phyloP scores from a whole-genome alignment of 2,888 invertebrate species.

The Pecten maximus region DNA sequence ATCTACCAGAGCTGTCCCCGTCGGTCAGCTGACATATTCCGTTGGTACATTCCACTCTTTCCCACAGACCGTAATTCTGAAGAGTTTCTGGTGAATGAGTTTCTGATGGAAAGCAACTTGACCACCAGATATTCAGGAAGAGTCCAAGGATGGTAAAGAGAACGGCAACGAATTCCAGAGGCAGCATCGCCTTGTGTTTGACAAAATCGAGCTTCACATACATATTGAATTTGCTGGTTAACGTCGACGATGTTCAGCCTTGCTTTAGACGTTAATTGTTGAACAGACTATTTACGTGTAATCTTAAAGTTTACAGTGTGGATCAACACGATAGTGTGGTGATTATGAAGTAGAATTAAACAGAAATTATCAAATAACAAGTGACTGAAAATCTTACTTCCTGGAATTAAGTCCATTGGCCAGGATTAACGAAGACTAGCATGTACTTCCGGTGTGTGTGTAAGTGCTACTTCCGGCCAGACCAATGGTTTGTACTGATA shows the following conservation, averaged over 20 bases:
- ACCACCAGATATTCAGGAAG: neutral
- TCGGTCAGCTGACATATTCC: neutral
- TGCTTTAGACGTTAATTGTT: neutral
- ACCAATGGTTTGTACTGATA: neutral
- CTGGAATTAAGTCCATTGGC: neutral
- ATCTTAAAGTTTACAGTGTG: too few relatives aligned
- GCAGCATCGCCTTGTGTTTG: neutral
- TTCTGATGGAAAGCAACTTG: too few relatives aligned
- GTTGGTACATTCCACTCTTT: neutral
- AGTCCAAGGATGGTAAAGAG: neutral
- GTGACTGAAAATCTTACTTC: neutral
- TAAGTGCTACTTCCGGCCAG: neutral
- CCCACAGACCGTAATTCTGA: neutral
- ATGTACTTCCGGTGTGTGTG: neutral
- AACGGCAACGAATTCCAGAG: neutral
- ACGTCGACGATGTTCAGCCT: too few relatives aligned
- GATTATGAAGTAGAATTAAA: neutral
- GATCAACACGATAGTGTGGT: neutral
- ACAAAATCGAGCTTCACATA: neutral
- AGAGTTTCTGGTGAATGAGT: neutral
- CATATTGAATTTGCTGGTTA: neutral
- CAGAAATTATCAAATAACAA: neutral
- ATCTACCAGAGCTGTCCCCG: neutral
- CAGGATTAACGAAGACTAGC: neutral
- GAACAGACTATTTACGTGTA: neutral